Conservation (phyloP, 23 tunicate species). For the Trididemnum miniatum region DNA sequence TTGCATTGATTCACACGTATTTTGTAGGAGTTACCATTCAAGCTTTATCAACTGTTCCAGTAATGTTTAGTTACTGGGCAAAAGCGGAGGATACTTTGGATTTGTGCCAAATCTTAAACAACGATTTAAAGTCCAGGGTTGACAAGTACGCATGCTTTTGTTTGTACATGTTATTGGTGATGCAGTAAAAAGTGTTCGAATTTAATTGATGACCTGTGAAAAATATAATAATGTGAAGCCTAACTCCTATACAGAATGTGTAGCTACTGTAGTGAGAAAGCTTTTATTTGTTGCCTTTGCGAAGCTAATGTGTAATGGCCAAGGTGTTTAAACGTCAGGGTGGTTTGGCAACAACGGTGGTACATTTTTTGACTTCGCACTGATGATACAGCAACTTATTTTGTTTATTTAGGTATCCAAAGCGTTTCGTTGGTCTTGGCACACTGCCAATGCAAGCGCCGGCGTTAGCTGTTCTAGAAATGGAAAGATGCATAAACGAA, state of each 20-base stretch:
- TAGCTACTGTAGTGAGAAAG: too few species aligned
- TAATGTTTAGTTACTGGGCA: constrained; percentile 97
- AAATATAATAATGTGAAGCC: too few species aligned
- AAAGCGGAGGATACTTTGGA: constrained; percentile 83
- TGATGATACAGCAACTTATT: background rate
- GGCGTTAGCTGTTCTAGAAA: constrained; percentile 60
- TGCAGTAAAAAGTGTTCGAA: too few species aligned
- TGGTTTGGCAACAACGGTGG: too few species aligned
- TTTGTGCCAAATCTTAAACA: constrained; percentile 66
- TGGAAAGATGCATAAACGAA: constrained; percentile 76
- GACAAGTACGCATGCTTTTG: constrained; percentile 56
- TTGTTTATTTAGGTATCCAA: constrained; percentile 38
- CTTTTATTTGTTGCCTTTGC: too few species aligned
- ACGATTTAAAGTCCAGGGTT: constrained; percentile 49
- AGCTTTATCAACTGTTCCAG: constrained; percentile 93
- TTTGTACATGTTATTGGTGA: too few species aligned
- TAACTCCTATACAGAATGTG: too few species aligned
- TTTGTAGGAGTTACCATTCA: constrained; percentile 73
- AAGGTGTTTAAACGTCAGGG: too few species aligned
- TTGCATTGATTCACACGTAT: too few species aligned
- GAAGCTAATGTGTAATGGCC: too few species aligned
- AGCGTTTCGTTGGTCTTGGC: constrained; percentile 87
- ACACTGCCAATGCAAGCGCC: constrained; percentile 96
- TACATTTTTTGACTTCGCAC: background rate
- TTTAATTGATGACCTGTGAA: too few species aligned